Percentiles rank a stretch among this genome's conserved stretches.
These are phyloP conservation scores for Leuciscus waleckii DNA, from an alignment of 2,797 vertebrate species.

Conservation along the genomic window DNA sequence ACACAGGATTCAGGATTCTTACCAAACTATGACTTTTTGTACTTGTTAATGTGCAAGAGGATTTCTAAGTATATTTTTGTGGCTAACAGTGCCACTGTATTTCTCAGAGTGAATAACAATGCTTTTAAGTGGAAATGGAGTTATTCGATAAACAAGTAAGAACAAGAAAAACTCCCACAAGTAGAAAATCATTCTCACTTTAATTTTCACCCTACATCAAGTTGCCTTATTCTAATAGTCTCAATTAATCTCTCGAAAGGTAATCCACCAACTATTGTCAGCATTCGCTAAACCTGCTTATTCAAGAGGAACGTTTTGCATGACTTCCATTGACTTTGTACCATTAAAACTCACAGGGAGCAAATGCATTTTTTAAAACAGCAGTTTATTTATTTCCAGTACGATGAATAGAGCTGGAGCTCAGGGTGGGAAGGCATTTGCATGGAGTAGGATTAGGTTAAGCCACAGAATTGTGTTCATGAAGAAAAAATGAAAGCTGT, in stretches of 20 bases:
- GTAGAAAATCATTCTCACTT: slow-evolving; percentile 53
- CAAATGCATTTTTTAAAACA: slow-evolving; percentile 51
- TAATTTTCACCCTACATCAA: slow-evolving; percentile 58
- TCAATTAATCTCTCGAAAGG: slow-evolving; percentile 61
- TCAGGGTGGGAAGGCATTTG: slow-evolving; percentile 54
- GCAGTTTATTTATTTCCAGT: slow-evolving; percentile 49
- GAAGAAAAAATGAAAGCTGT: slow-evolving; percentile 59
- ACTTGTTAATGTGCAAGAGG: slow-evolving; percentile 1
- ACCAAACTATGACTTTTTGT: neutral
- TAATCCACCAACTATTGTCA: slow-evolving; percentile 59
- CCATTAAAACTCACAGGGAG: slow-evolving; percentile 58
- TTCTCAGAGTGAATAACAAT: neutral
- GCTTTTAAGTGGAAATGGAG: slow-evolving; percentile 34
- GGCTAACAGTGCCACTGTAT: neutral
- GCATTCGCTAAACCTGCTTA: slow-evolving; percentile 55
- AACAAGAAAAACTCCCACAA: slow-evolving; percentile 18
- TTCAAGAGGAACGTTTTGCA: slow-evolving; percentile 57
- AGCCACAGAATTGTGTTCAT: slow-evolving; percentile 62
- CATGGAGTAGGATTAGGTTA: slow-evolving; percentile 57
- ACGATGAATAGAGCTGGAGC: slow-evolving; percentile 50
- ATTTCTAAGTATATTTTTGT: slow-evolving; percentile 1
- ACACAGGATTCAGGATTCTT: neutral
- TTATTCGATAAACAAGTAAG: slow-evolving; percentile 45
- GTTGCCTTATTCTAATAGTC: slow-evolving; percentile 54
- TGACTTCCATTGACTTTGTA: slow-evolving; percentile 48